These are phyloP conservation scores for Plagiodera versicolora DNA, from an alignment of 2,888 invertebrate genomes.

Conservation along the genomic window DNA sequence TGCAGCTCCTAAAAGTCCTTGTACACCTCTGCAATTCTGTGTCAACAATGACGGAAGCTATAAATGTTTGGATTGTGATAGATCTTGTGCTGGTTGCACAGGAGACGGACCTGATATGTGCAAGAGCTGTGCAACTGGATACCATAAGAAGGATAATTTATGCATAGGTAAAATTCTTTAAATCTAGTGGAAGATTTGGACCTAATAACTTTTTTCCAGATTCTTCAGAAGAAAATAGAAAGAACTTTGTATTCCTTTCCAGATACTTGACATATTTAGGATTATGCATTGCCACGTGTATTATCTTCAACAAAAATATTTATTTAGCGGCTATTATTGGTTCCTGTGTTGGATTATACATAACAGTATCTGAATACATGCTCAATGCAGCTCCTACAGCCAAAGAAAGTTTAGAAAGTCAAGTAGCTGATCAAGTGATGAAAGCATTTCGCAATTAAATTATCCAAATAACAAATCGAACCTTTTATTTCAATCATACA, in stretches of 20 bases:
- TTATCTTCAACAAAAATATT: constrained; percentile 80
- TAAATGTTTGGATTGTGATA: constrained; percentile 81
- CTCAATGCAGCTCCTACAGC: constrained; percentile 49
- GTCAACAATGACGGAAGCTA: constrained; percentile 86
- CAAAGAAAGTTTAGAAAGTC: constrained; percentile 43
- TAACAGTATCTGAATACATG: constrained; percentile 84
- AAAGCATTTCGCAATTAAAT: constrained; percentile 32
- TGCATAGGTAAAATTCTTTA: constrained; percentile 66
- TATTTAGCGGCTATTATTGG: constrained; percentile 78
- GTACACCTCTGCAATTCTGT: constrained; percentile 76
- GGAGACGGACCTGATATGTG: constrained; percentile 95
- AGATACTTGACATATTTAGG: constrained; percentile 85
- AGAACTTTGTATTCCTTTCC: constrained; percentile 62
- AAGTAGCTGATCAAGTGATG: constrained; percentile 41
- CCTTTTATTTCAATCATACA: background rate
- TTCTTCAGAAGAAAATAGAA: constrained; percentile 57
- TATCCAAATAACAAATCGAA: background rate
- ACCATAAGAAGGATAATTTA: constrained; percentile 69
- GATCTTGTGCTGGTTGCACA: constrained; percentile 78
- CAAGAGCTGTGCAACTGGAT: constrained; percentile 75
- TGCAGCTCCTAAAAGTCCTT: constrained; percentile 58
- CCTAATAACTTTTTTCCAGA: constrained; percentile 47
- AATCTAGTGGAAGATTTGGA: background rate
- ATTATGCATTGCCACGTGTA: constrained; percentile 80
- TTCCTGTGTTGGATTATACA: constrained; percentile 77